A percentile compares a stretch with the other conserved stretches of the same genome.
Evolutionary conservation across 2,113 vertebrate species (phyloP).

Genomic region (Empidonax alnorum): DNA sequence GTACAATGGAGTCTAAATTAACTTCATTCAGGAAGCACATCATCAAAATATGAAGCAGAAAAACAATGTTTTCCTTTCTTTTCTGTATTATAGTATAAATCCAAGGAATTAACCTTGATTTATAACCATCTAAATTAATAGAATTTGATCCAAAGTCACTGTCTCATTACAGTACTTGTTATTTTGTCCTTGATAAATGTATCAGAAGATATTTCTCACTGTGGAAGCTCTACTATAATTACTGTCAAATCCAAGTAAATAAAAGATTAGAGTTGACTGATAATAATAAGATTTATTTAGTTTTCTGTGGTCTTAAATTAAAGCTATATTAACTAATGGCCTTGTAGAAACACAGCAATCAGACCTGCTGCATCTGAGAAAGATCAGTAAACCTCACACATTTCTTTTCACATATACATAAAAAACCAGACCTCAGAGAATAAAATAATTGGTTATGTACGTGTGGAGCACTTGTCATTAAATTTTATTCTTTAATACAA

Average conservation of each 20-base stretch:
- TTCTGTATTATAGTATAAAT: neutral
- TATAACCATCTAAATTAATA: neutral
- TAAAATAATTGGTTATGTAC: neutral
- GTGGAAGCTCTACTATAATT: neutral
- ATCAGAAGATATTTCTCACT: neutral
- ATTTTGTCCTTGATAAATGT: neutral
- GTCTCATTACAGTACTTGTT: neutral
- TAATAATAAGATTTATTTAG: neutral
- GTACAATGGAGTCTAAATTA: neutral
- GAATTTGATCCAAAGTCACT: neutral
- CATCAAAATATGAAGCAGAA: neutral
- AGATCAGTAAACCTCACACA: neutral
- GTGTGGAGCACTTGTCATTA: neutral
- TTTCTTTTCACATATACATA: neutral
- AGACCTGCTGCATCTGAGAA: neutral
- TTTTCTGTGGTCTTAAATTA: neutral
- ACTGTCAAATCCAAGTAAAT: slow-evolving; percentile 23
- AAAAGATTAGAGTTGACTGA: slow-evolving; percentile 10
- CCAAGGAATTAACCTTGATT: neutral
- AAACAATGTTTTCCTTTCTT: neutral
- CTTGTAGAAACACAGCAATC: neutral
- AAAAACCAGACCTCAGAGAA: neutral
- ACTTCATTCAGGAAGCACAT: neutral
- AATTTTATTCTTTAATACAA: neutral
- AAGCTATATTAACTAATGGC: neutral